Evolutionary conservation across 35 echinoderm and acorn worm species (phyloP), one percentile per base, ranked within the genome.

Genomic region (Ptychodera flava): DNA sequence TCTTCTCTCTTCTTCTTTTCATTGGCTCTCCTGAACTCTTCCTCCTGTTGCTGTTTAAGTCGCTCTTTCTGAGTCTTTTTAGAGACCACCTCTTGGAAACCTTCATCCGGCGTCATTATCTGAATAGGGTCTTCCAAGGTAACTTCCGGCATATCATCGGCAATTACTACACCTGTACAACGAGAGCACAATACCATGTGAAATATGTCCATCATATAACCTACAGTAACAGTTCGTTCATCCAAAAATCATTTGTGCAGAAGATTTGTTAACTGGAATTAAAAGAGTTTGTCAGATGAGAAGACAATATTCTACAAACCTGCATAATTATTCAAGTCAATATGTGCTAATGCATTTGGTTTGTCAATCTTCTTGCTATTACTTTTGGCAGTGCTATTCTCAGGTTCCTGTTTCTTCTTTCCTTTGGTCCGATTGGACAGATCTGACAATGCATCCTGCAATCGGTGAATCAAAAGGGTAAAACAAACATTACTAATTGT

Each of bases 81-180:
- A 16, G 95, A 98, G 22, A 89, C 85, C 16, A 98, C 95, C 45
- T 94, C 89, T 77, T 94, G 95, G 80, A 98, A 98, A 34, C 95
- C 95, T 36, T 94, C 95, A 38, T 93, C 95, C 31, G 95, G 95
- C 10, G 92, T 94, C 79, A 98, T 84, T 10, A 98, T 85, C 84
- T 98, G 92, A 82, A 94, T 87, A 31, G 95, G 95, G 75, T 98
- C 89, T 87, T 98, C 95, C 0, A 94, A 87, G 10, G 93, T 98
- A 78, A 98, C 95, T 79, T 98, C 95, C 10, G 95, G 95, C 33
- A 92, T 91, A 88, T 98, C 90, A 38, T 98, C 95, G 15, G 93
- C 93, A 76, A 98, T 91, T 1, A 98, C 95, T 35, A 98, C 92
- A 92, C 95, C 95, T 98, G 76, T 31, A 80, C 34, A 16, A 79